phyloP scores from a whole-genome alignment of 2,797 vertebrate genomes.

The Manis pentadactyla region DNA sequence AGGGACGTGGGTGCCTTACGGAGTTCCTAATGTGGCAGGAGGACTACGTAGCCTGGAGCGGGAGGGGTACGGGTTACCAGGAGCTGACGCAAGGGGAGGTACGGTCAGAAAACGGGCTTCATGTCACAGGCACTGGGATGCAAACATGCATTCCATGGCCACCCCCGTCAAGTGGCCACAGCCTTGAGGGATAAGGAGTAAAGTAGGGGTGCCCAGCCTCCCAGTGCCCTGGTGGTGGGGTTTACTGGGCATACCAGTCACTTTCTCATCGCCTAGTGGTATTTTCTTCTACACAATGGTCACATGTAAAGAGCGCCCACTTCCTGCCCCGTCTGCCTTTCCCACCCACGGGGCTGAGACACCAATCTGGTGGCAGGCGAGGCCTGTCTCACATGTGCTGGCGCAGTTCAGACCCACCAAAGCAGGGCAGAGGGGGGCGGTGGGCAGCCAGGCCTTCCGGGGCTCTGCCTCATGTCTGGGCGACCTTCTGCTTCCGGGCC shows the following conservation, averaged over 20 bases:
- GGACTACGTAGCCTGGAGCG: too few relatives aligned
- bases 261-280: not conserved
- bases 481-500: not conserved
- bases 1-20: too few relatives aligned
- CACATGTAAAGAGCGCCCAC: not conserved
- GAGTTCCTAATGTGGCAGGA: too few relatives aligned
- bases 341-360: too few relatives aligned
- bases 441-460: accelerated
- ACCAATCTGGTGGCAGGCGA: too few relatives aligned
- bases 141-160: accelerated
- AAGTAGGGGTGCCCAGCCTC: not conserved
- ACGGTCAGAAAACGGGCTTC: not conserved
- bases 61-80: accelerated
- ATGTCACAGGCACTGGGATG: too few relatives aligned
- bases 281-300: not conserved
- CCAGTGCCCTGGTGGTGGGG: not conserved
- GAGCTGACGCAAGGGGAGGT: not conserved
- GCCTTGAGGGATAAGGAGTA: not conserved
- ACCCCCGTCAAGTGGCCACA: not conserved
- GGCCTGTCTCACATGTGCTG: too few relatives aligned
- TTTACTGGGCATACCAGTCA: not conserved
- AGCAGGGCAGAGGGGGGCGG: not conserved
- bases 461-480: not conserved
- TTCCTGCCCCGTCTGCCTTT: not conserved
- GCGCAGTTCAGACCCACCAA: not conserved